Base-by-base conservation (phyloP, 2,113 vertebrate genomes). In the Elephantulus edwardii region DNA sequence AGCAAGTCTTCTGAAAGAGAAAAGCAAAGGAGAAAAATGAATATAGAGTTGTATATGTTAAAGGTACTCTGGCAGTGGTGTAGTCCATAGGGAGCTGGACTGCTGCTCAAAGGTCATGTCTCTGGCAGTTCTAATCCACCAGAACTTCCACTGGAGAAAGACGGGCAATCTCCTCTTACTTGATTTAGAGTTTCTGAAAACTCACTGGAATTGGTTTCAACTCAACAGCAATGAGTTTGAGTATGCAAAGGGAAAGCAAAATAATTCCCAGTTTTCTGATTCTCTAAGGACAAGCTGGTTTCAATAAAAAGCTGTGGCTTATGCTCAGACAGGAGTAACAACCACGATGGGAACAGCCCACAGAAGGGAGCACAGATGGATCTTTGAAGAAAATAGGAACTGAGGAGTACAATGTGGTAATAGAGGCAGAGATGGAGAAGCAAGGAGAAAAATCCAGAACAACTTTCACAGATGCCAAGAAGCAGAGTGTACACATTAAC, bases 351-450 rank as follows among this genome's bases (percentile, higher is more conserved):
- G n/a, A 76, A 56, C 52, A 93, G 46, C 58, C 83, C 30, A 79
- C 71, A 68, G 75, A 84, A 82, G 58, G 81, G 28, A 66, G 79
- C 88, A 88, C 86, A 94, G 86, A 93, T 79, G 71, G 86, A n/a
- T 79, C 85, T 88, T 24, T 19, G 48, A 84, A 91, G 52, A 77
- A 92, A 89, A 89, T 0, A 54, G 30, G 70, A 56, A 92, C 82
- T 20, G 64, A 88, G 42, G 33, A 88, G 38, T 38, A 88, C n/a
- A 60, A 44, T 14, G 2, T 20, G 77, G 50, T 56, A 33, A 75
- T 58, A 62, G 77, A 74, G 30, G 56, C 12, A 19, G 38, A 0
- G 11, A 68, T 54, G 38, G 71, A 88, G 75, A 86, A 89, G 28
- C 50, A 76, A 91, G 79, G 33, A 86, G 75, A 85, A n/a, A 85